Evolutionary conservation across 2,888 invertebrate species (phyloP), one percentile per base, ranked within the genome.

Genomic region (Amphipoea oculea): DNA sequence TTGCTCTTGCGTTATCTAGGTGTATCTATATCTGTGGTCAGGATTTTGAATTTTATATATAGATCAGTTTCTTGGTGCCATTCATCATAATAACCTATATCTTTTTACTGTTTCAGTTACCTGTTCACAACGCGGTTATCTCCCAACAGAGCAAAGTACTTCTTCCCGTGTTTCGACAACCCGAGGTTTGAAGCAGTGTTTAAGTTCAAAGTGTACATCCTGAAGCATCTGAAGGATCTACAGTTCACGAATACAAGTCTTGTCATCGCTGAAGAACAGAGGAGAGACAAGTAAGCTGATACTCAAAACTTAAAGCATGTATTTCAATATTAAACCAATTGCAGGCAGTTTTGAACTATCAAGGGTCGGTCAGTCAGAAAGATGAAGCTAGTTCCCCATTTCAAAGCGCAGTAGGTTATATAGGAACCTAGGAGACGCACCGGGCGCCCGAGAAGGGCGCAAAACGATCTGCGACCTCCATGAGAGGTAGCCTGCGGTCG

Each of bases 131-230:
- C 98, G 0, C 97, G 98, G 11, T 96, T 98, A 23, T 97, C 98
- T 71, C 97, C 98, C 0, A 95, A 97, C 82, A 97, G 96, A 84
- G 98, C 98, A 0, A 97, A 98, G 81, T 95, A 96, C 82, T 98
- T 98, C 81, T 98, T 98, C 91, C 98, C 98, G 0, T 98, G 98
- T 89, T 98, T 98, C 92, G 98, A 98, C 89, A 98, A 98, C 90
- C 98, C 98, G 0, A 97, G 97, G 45, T 97, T 98, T 89, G 98
- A 98, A 94, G 98, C 98, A 0, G 94, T 94, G 0, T 96, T 95
- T 91, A 96, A 95, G 82, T 94, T 97, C 86, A 94, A 90, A 66
- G 95, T 96, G 4, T 92, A 92, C 63, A 84, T 93, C 14, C 73
- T 91, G 7, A 91, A 93, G 0, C 85, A 89, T 0, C 76, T 88